Percentiles rank a stretch among this genome's conserved stretches.
These are phyloP conservation scores for Lophius piscatorius DNA, from an alignment of 2,113 vertebrate genomes.

Conservation along the genomic window DNA sequence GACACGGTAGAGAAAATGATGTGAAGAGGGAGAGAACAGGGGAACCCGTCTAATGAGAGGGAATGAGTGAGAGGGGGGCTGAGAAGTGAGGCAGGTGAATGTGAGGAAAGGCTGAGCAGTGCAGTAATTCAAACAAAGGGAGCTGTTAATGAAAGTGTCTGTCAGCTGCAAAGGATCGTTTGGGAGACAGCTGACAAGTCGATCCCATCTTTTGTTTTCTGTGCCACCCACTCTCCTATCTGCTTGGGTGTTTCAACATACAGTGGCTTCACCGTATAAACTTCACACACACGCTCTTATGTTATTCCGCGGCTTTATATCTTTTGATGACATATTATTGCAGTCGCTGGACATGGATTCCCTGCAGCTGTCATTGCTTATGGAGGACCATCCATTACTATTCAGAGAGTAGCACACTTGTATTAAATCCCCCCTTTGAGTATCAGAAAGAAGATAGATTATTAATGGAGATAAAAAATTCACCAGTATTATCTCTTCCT, in stretches of 20 bases:
- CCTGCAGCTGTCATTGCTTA: not conserved
- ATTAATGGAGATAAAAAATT: conserved; percentile 6
- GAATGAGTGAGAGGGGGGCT: conserved; percentile 2
- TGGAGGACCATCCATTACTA: not conserved
- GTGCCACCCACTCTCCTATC: conserved; percentile 53
- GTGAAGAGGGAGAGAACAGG: not conserved
- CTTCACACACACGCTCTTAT: conserved; percentile 1
- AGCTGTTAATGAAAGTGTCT: conserved; percentile 27
- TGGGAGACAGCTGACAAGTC: conserved; percentile 40
- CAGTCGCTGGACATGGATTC: not conserved
- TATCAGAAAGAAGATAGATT: conserved; percentile 24
- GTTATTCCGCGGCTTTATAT: not conserved
- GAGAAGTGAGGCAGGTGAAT: conserved; percentile 10
- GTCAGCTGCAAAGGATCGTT: conserved; percentile 24
- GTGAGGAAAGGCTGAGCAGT: conserved; percentile 4
- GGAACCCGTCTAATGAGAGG: not conserved
- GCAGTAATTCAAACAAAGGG: conserved; percentile 39
- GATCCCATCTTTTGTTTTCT: conserved; percentile 31
- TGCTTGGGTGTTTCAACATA: conserved; percentile 35
- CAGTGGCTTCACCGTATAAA: conserved; percentile 7
- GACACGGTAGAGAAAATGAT: conserved; percentile 10
- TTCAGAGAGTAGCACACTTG: conserved; percentile 1
- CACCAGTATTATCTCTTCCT: conserved; percentile 13
- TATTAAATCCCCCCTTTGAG: conserved; percentile 7
- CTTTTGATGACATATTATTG: too few relatives aligned